A percentile compares a stretch with the other conserved stretches of the same genome.
phyloP scores from a whole-genome alignment of 2,797 vertebrate genomes.

The Typhlichthys eigenmanni region DNA sequence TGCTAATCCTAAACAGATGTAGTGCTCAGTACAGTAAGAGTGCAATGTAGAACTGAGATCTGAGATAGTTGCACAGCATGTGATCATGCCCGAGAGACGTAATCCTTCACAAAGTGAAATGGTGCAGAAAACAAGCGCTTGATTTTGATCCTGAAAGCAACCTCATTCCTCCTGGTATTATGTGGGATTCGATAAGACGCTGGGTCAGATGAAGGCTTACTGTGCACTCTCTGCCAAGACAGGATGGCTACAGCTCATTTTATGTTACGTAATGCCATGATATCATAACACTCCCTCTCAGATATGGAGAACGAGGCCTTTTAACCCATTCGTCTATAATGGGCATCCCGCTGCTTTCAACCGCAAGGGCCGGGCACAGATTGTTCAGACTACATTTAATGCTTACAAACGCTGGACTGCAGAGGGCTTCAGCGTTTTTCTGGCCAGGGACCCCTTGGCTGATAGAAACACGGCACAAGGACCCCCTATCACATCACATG shows the following conservation, averaged over 20 bases:
- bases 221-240: constrained; percentile 26
- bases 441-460: no score
- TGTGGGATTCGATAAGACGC: constrained; percentile 44
- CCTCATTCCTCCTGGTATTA: constrained; percentile 42
- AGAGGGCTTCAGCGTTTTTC: not conserved
- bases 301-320: no score
- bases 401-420: not conserved
- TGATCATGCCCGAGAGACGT: constrained; percentile 56
- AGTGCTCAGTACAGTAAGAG: constrained; percentile 40
- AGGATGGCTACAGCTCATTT: constrained; percentile 2
- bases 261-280: not conserved
- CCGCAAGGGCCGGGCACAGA: no score
- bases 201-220: constrained; percentile 35
- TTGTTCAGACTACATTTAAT: not conserved
- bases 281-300: no score
- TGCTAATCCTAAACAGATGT: constrained; percentile 68
- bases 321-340: no score
- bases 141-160: constrained; percentile 46
- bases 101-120: constrained; percentile 57
- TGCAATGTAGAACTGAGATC: constrained; percentile 38
- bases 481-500: no score
- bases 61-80: constrained; percentile 47
- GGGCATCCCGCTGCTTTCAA: no score
- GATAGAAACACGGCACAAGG: no score
- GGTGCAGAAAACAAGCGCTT: constrained; percentile 40